Base-by-base conservation (phyloP, 2,888 invertebrate genomes). In the Agonopterix arenella region DNA sequence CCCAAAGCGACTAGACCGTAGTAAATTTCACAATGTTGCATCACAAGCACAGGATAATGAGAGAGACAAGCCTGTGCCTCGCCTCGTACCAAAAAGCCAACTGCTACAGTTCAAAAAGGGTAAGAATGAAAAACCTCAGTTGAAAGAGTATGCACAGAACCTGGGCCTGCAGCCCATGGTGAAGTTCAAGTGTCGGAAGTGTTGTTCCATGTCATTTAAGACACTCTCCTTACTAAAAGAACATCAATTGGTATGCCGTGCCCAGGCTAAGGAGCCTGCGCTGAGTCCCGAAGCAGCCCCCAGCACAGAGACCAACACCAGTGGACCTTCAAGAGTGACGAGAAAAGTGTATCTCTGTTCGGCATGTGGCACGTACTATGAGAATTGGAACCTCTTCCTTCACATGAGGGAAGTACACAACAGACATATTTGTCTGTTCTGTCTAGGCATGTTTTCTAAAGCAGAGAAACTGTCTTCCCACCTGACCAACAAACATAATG, bases 351-450 rank as follows among this genome's bases (percentile, higher is more conserved):
- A 94, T 74, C 82, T 95, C 48, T 96, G 96, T 74, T 93, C 95
- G 10, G 93, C 94, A 0, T 96, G 96, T 75, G 94, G 93, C 44
- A 95, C 94, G 9, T 95, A 95, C 68, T 96, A 95, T 82, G 95
- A 96, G 78, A 94, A 95, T 66, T 96, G 95, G 95, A 95, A 95
- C 80, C 90, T 96, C 53, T 96, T 96, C 73, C 79, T 95, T 45
- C 96, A 96, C 65, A 96, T 96, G 93, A 90, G 94, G 49, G 95
- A 96, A 68, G 92, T 93, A 52, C 96, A 97, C 75, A 93, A 93
- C 62, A 91, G 95, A 49, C 94, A 93, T 70, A 94, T 96, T 62
- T 97, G 96, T 73, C 84, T 96, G 48, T 95, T 94, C 80, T 96
- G 96, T 73, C 89, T 96, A 56, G 94, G 95, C 47, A 93, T 96